Evolutionary conservation across 1,140 invertebrate genomes (phyloP), one percentile per base, ranked within the genome.

Genomic region (Pseudomyrmex pallidus): DNA sequence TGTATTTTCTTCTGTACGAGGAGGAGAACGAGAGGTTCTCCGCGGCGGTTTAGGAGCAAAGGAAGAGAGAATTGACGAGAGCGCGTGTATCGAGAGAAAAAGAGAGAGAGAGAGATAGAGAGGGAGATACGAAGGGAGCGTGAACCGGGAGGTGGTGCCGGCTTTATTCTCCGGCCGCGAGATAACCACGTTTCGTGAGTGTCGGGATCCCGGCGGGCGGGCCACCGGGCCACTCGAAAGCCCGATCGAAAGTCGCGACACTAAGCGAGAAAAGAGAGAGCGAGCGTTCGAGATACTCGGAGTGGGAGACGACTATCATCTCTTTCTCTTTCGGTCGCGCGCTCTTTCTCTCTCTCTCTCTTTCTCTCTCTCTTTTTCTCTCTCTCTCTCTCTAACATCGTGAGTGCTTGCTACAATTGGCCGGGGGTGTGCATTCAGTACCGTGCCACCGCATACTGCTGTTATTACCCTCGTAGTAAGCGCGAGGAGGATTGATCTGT

Each of bases 391-490:
- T 15, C 15, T 56, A 8, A 15, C 17, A 13, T 63, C 7, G 44
- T 20, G 54, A 78, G 35, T 46, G 35, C 12, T 78, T 35, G 56
- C n/a, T 5, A 10, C 8, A 78, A 78, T 35, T 66, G 61, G 3
- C 61, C n/a, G n/a, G 61, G 48, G 8, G 52, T 25, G 8, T 15
- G 35, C 35, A 44, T 46, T 46, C n/a, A 13, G 9, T 56, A 57
- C 10, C n/a, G 35, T n/a, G 25, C 62, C 9, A n/a, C 9, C 46
- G 15, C 10, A 35, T 46, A 46, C 35, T 17, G 17, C 35, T 46
- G 9, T 17, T 48, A 17, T 17, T 5, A 35, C 9, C n/a, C n/a
- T 17, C 44, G n/a, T 48, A 46, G n/a, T 46, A 48, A 17, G 10
- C 35, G 35, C 35, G 35, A 25, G 35, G 13, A 13, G 61, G 12